Evolutionary conservation across 2,888 invertebrate genomes (phyloP).

Genomic region (Napeogenes sylphis): DNA sequence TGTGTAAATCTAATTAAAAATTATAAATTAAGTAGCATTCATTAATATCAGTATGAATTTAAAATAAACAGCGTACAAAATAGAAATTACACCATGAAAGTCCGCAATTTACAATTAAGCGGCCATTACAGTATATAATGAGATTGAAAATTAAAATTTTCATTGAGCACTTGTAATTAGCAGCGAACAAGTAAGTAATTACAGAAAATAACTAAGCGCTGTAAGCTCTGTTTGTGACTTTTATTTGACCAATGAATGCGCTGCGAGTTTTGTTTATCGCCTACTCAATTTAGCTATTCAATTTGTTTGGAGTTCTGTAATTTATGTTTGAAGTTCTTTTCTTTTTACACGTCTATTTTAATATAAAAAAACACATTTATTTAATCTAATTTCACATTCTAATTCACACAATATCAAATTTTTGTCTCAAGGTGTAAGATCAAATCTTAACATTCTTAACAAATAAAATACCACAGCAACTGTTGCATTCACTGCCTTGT

Average conservation of each 20-base stretch:
- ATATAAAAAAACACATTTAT: no score
- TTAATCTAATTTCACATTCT: no score
- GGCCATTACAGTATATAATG: conserved; percentile 6
- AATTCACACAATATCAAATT: background rate
- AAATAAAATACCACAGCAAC: background rate
- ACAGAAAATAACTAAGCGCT: conserved; percentile 2
- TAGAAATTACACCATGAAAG: conserved; percentile 3
- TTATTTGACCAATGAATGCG: conserved; percentile 7
- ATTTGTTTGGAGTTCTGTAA: conserved; percentile 1
- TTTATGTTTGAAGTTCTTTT: background rate
- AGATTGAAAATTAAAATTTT: conserved; percentile 17
- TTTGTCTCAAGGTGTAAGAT: background rate
- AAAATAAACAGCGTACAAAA: conserved; percentile 5
- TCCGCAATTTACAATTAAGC: conserved; percentile 7
- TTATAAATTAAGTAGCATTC: background rate
- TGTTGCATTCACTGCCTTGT: conserved; percentile 4
- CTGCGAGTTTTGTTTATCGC: conserved; percentile 1
- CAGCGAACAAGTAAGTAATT: conserved; percentile 8
- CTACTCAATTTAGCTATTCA: conserved; percentile 1
- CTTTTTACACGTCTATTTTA: background rate
- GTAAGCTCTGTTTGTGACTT: conserved; percentile 3
- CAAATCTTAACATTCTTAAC: background rate
- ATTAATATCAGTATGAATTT: background rate
- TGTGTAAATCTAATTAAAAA: no score
- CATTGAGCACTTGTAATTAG: conserved; percentile 18